These are phyloP conservation scores for Rugalucina vietnamica DNA, from an alignment of 2,888 invertebrate species.

Conservation along the genomic window DNA sequence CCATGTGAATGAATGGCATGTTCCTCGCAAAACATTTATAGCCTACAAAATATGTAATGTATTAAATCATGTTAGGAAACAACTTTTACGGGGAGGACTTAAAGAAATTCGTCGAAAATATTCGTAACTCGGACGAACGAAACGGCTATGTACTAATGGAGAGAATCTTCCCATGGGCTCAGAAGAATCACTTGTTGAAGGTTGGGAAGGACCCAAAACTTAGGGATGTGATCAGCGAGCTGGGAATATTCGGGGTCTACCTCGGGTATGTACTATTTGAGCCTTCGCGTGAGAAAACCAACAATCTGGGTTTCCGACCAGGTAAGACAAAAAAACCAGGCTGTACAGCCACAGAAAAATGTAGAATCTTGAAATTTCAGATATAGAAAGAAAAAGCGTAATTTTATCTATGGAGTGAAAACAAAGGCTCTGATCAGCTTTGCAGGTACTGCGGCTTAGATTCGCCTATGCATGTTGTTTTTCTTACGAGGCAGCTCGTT, in stretches of 20 bases:
- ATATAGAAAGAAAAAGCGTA: too few relatives aligned
- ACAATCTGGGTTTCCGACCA: too few relatives aligned
- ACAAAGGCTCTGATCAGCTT: too few relatives aligned
- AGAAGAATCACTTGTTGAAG: constrained; percentile 89
- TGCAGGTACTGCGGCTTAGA: too few relatives aligned
- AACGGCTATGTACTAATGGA: constrained; percentile 98
- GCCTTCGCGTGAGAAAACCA: too few relatives aligned
- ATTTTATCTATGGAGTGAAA: too few relatives aligned
- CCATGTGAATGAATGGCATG: too few relatives aligned
- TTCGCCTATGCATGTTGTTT: too few relatives aligned
- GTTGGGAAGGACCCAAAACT: constrained; percentile 86
- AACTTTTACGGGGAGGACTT: constrained; percentile 95
- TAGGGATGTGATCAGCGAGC: constrained; percentile 93
- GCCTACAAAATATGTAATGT: neutral
- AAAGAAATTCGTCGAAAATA: constrained; percentile 85
- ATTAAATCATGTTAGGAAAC: constrained; percentile 86
- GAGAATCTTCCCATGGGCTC: constrained; percentile 91
- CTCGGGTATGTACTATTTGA: constrained; percentile 93
- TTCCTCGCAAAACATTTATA: neutral
- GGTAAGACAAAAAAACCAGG: too few relatives aligned
- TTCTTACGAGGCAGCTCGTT: too few relatives aligned
- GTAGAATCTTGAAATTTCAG: too few relatives aligned
- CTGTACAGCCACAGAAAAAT: too few relatives aligned
- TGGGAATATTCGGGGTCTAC: constrained; percentile 97
- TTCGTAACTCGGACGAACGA: constrained; percentile 89